phyloP scores from a whole-genome alignment of 2,888 invertebrate genomes.

The Philereme transversata region DNA sequence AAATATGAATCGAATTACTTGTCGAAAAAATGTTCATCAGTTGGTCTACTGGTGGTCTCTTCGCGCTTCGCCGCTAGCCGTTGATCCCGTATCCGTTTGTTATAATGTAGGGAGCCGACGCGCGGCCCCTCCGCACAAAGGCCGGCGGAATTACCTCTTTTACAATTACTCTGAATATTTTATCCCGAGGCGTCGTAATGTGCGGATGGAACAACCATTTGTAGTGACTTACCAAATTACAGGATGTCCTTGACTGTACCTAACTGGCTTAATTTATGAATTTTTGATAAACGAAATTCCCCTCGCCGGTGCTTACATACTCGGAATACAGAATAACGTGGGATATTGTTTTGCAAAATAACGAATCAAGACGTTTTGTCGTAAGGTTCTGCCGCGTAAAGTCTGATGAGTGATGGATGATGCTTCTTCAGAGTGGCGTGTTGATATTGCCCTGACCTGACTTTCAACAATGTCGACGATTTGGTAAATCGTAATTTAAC shows the following conservation, averaged over 20 bases:
- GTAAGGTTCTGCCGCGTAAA: too few species aligned
- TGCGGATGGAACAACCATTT: conserved; percentile 4
- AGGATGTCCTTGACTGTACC: conserved; percentile 1
- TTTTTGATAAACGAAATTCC: conserved; percentile 13
- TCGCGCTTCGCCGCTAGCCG: conserved; percentile 10
- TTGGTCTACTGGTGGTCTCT: background rate
- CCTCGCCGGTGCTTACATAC: background rate
- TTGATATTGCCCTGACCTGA: too few species aligned
- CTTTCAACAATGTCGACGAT: too few species aligned
- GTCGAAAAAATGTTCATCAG: too few species aligned
- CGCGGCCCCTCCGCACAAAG: conserved; percentile 9
- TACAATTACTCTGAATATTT: conserved; percentile 27
- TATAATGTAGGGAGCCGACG: conserved; percentile 12
- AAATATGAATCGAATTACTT: too few species aligned
- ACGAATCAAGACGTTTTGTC: too few species aligned
- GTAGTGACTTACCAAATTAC: conserved; percentile 9
- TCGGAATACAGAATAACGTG: too few species aligned
- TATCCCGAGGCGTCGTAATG: conserved; percentile 18
- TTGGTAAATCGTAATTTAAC: too few species aligned
- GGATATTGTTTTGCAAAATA: too few species aligned
- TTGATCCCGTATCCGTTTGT: conserved; percentile 27
- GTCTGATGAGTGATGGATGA: too few species aligned
- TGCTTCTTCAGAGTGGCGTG: too few species aligned
- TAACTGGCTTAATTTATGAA: conserved; percentile 5
- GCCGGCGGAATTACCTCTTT: conserved; percentile 22